Evolutionary conservation across 2,888 invertebrate genomes (phyloP), one percentile per base, ranked within the genome.

Genomic region (Eretmocerus hayati): DNA sequence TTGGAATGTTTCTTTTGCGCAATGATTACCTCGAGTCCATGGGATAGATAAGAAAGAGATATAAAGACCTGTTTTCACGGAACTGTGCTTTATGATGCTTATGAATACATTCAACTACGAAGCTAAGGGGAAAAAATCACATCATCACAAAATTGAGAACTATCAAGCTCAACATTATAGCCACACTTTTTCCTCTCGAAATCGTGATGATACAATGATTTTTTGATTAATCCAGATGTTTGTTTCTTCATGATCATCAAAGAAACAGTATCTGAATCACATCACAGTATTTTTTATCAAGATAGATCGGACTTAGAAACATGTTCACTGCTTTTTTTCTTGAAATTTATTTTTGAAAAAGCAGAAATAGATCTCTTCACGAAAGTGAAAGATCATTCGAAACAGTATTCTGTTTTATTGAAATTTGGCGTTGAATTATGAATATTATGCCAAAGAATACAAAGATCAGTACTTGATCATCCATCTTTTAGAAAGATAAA

Each of bases 111-210:
- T 59, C 62, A n/a, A 59, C 64, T 67, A 65, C 59, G 53, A 57
- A 64, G 60, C 59, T 66, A 64, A 66, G 65, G 61, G 59, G n/a
- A 61, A 67, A 64, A 67, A 64, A 60, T 62, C 66, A 64, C 62
- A 65, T 59, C 61, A 62, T 61, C 60, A 58, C 64, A 62, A 61
- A 59, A 62, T 59, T 62, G 63, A 46, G 56, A 21, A 52, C 37
- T 48, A 45, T n/a, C n/a, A n/a, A n/a, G n/a, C n/a, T n/a, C n/a
- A n/a, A 56, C 59, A 61, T 59, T 58, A 58, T 59, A 59, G 54
- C 48, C 52, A 46, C 50, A 52, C 54, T 52, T 50, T 56, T 55
- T 20, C 48, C 31, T 50, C 18, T 18, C 16, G 19, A 46, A 36
- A 22, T 30, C 23, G 20, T 42, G 33, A 42, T 44, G 16, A 45